Conservation (phyloP, 2,888 invertebrate genomes). For the Lepidonotus clava region DNA sequence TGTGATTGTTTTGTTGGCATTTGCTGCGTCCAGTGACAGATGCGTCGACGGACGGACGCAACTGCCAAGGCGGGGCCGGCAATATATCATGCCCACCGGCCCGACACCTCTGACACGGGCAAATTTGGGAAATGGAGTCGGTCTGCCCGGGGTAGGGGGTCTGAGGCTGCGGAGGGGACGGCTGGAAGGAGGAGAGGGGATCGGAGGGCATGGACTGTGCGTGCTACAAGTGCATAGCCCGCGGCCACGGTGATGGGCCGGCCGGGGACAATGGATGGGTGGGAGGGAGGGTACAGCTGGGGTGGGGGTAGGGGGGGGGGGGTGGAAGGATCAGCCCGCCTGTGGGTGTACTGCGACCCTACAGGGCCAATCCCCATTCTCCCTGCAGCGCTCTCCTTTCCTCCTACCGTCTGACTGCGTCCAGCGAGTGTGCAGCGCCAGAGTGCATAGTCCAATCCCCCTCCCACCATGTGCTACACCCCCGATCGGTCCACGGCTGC, state of each 20-base stretch:
- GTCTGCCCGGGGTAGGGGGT: conserved; percentile 3
- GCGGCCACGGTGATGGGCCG: not conserved
- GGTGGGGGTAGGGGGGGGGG: not conserved
- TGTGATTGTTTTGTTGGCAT: conserved; percentile 45
- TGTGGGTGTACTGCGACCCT: too few species aligned
- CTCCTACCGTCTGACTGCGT: too few species aligned
- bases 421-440: too few species aligned
- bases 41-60: conserved; percentile 35
- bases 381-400: too few species aligned
- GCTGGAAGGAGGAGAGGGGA: not conserved
- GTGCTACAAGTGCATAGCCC: too few species aligned
- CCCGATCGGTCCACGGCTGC: too few species aligned
- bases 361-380: too few species aligned
- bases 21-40: conserved; percentile 28
- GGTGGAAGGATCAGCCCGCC: not conserved
- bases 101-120: conserved; percentile 47
- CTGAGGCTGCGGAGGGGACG: not conserved
- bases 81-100: conserved; percentile 39
- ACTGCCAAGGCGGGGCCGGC: conserved; percentile 14
- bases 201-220: not conserved
- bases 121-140: conserved; percentile 45
- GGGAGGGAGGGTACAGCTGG: not conserved
- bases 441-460: too few species aligned
- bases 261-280: not conserved
- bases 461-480: too few species aligned